Conservation (phyloP, 1,140 invertebrate species). For the Drosophila rufa region DNA sequence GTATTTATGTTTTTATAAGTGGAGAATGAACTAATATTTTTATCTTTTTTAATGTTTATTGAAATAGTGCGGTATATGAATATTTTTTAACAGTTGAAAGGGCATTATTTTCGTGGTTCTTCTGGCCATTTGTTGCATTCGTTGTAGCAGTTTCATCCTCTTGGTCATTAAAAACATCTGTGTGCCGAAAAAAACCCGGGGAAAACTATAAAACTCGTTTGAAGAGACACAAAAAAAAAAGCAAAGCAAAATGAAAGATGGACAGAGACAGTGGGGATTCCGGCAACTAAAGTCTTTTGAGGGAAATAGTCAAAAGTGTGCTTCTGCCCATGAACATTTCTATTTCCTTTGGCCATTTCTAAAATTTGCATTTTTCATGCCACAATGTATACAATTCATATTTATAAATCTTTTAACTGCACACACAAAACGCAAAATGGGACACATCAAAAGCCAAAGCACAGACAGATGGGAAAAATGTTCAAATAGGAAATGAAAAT, state of each 20-base stretch:
- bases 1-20: background rate
- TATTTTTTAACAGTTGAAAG: background rate
- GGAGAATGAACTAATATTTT: background rate
- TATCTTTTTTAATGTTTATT: background rate
- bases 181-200: conserved; percentile 32
- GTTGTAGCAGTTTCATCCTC: conserved; percentile 40
- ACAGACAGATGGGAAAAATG: conserved; percentile 68
- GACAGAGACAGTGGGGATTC: background rate
- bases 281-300: conserved; percentile 10
- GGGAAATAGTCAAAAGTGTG: conserved; percentile 43
- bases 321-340: conserved; percentile 65
- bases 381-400: conserved; percentile 83
- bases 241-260: conserved; percentile 1
- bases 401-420: conserved; percentile 84
- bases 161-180: conserved; percentile 77
- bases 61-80: background rate
- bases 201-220: conserved; percentile 52
- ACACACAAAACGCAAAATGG: conserved; percentile 72
- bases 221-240: conserved; percentile 29
- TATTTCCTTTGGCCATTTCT: conserved; percentile 79
- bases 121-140: conserved; percentile 69
- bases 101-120: conserved; percentile 53
- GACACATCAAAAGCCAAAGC: conserved; percentile 76
- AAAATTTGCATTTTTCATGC: conserved; percentile 82
- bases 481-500: conserved; percentile 79